Evolutionary conservation across 2,113 vertebrate species (phyloP), one percentile per base, ranked within the genome.

Genomic region (Cavia aperea): DNA sequence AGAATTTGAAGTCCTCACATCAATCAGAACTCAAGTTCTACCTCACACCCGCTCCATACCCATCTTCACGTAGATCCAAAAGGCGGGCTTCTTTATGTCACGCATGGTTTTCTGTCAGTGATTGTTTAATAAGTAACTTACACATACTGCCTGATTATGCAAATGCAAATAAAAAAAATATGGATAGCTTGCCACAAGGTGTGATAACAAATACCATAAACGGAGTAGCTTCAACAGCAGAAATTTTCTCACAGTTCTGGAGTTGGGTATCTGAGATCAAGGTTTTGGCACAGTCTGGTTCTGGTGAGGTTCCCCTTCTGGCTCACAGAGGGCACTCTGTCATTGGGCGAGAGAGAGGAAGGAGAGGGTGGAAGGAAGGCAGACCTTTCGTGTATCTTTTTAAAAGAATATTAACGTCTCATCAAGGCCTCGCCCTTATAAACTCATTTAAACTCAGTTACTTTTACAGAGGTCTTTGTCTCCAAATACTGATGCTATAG

Each of bases 21-120:
- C 78, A 91, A 7, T 66, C 1, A 78, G 33, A 89, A 62, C 5
- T 54, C 9, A 26, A 56, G 10, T 86, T 29, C 54, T 31, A 33
- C n/a, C 12, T 8, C 16, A 2, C 24, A 15, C 36, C 2, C 1
- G 1, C 7, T 82, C 14, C 2, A 4, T 10, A 1, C 2, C 33
- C 14, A 54, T 19, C 1, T 1, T 1, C 33, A 24, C 46, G 23
- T 54, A 82, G 75, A 81, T 78, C 4, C 60, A 43, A 78, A 89
- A 43, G 1, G 29, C 36, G 68, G n/a, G 21, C 21, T 86, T 24
- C 10, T 66, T 18, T 10, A 31, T 60, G 51, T 19, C 46, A 62
- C 11, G 51, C 75, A 49, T 46, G 88, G 86, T 58, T 43, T 85
- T 93, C 43, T 51, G 62, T 3, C 24, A 62, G 81, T 63, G 36